phyloP scores from a whole-genome alignment of 2,797 vertebrate genomes.

The Cirrhinus molitorella region DNA sequence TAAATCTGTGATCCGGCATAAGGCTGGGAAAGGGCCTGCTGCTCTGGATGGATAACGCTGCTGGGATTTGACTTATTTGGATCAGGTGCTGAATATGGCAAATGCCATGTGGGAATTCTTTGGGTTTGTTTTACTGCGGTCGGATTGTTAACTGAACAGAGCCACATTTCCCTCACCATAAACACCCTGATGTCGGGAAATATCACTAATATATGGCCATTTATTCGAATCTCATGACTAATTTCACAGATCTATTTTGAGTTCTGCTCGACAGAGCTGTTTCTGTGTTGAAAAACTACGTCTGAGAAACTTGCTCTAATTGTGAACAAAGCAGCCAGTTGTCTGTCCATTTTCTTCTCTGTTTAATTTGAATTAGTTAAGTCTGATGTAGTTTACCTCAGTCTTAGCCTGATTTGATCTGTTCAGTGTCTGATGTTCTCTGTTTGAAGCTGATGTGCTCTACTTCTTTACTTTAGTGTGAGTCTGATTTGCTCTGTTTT shows the following conservation, averaged over 20 bases:
- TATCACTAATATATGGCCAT: neutral
- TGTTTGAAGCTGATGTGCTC: neutral
- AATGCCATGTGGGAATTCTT: neutral
- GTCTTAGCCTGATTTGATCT: neutral
- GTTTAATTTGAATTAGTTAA: neutral
- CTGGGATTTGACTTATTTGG: conserved; percentile 27
- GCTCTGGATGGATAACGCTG: conserved; percentile 1
- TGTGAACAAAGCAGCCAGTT: conserved; percentile 27
- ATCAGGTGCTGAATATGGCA: conserved; percentile 1
- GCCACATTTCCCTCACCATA: neutral
- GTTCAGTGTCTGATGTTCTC: neutral
- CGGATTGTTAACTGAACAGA: neutral
- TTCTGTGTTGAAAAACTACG: neutral
- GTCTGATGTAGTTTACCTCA: neutral
- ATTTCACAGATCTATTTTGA: conserved; percentile 7
- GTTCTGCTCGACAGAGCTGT: neutral
- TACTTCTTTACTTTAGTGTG: neutral
- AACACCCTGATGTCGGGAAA: neutral
- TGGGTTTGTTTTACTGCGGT: neutral
- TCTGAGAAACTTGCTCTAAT: neutral
- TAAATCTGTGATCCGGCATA: conserved; percentile 38
- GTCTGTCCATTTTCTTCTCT: neutral
- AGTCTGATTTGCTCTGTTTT: conserved; percentile 4
- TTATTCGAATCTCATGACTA: conserved; percentile 21
- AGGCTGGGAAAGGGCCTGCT: conserved; percentile 27